Evolutionary conservation across 2,888 invertebrate genomes (phyloP), one percentile per base, ranked within the genome.

Genomic region (Leptinotarsa tumamoca): DNA sequence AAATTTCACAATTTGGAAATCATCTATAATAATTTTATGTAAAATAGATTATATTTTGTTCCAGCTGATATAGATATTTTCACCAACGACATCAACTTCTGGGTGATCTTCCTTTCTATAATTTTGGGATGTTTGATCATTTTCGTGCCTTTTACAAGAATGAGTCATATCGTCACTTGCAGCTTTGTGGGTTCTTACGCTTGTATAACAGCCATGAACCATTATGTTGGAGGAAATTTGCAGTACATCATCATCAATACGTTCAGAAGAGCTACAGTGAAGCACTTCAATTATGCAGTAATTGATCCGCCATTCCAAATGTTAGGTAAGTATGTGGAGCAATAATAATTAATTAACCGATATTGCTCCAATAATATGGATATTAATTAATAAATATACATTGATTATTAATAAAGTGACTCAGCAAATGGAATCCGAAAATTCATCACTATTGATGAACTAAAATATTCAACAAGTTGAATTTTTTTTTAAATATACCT

Each of bases 191-290:
- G 94, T 67, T 90, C 92, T 14, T 94, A 92, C 85, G 90, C 91
- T 43, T 88, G 93, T 66, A 87, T 92, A 78, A 89, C 92, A 63
- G 90, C 93, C 56, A 84, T 94, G 15, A 94, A 94, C 87, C 91
- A 91, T 83, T 93, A 91, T 82, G 79, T 91, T 77, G 93, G 92
- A 33, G 91, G 93, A 50, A 92, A 91, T 87, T 87, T 95, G 80
- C 92, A 92, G 82, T 94, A 92, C 84, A 92, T 95, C 52, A 81
- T 94, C 2, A 89, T 94, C 23, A 94, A 94, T 83, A 89, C 91
- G 0, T 85, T 93, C n/a, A 88, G 94, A 78, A 90, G 94, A 78
- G 91, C 92, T 0, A 90, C 90, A 0, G 90, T 93, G 14, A 84
- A 89, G 0, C 87, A 90, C n/a, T 94, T 93, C 81, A 89, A 90